phyloP scores from a whole-genome alignment of 2,797 vertebrate species.

The Synaphobranchus kaupii region DNA sequence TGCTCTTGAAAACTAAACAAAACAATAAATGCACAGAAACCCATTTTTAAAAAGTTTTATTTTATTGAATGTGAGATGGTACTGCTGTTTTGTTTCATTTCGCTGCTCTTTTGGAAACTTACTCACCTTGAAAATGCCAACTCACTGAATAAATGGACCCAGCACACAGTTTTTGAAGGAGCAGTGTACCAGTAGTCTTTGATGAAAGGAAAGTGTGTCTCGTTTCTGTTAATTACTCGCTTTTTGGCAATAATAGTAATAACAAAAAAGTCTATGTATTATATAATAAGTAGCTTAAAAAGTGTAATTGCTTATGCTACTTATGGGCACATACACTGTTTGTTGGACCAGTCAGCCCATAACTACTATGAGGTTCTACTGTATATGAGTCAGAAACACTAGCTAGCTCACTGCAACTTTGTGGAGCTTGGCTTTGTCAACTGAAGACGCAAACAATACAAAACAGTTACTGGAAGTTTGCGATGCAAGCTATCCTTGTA shows the following conservation, averaged over 20 bases:
- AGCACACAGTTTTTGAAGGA: too few relatives aligned
- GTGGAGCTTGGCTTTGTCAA: neutral
- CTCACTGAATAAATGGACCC: too few relatives aligned
- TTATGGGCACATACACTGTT: neutral
- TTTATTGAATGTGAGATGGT: too few relatives aligned
- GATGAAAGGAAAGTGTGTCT: too few relatives aligned
- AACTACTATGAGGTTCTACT: too few relatives aligned
- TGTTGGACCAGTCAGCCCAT: neutral
- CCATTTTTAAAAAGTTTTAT: too few relatives aligned
- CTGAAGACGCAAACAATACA: neutral
- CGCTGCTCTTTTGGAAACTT: too few relatives aligned
- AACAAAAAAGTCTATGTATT: neutral
- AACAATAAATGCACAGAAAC: neutral
- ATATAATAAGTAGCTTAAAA: neutral
- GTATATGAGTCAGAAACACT: neutral
- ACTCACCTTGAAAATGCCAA: too few relatives aligned
- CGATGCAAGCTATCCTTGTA: neutral
- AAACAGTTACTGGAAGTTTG: neutral
- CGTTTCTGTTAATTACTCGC: too few relatives aligned
- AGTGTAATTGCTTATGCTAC: neutral
- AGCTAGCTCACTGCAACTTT: neutral
- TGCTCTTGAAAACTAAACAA: neutral
- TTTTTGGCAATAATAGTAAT: too few relatives aligned
- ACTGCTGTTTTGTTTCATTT: too few relatives aligned
- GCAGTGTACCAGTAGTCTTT: too few relatives aligned